A percentile compares a stretch with the other conserved stretches of the same genome.
Conservation (phyloP, 2,888 invertebrate species). For the Thecophora atra region DNA sequence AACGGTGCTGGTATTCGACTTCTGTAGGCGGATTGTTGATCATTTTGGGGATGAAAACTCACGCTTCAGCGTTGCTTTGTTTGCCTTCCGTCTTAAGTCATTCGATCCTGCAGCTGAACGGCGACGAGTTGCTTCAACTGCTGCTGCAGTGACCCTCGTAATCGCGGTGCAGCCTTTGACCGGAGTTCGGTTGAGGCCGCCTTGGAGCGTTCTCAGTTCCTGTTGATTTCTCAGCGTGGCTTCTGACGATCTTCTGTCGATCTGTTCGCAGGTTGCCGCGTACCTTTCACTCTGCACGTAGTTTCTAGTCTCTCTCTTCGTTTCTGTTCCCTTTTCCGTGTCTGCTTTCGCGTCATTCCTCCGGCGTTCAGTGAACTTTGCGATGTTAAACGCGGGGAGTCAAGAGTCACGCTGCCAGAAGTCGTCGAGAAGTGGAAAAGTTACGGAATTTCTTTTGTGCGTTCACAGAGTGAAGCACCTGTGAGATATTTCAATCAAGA, state of each 20-base stretch:
- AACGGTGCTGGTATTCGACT: constrained; percentile 25
- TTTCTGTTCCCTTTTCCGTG: background rate
- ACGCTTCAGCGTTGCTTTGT: background rate
- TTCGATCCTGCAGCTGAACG: constrained; percentile 15
- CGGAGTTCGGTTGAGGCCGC: background rate
- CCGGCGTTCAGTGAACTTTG: constrained; percentile 18
- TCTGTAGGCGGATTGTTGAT: constrained; percentile 23
- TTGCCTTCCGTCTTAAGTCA: constrained; percentile 1
- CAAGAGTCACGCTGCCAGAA: background rate
- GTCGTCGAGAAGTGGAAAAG: background rate
- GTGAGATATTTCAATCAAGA: background rate
- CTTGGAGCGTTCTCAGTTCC: background rate
- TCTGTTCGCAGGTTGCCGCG: constrained; percentile 3
- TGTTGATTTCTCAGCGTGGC: constrained; percentile 5
- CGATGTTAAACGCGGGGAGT: constrained; percentile 22
- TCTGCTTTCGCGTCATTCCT: background rate
- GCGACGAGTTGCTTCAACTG: background rate
- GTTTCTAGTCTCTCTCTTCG: background rate
- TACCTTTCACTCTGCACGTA: background rate
- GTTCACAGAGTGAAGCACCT: background rate
- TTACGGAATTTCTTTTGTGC: background rate
- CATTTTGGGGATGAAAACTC: constrained; percentile 3
- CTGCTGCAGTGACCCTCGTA: background rate
- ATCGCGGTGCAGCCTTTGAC: background rate
- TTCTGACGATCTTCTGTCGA: background rate